phyloP scores from a whole-genome alignment of 2,888 invertebrate species.

The Ditula angustiorana region DNA sequence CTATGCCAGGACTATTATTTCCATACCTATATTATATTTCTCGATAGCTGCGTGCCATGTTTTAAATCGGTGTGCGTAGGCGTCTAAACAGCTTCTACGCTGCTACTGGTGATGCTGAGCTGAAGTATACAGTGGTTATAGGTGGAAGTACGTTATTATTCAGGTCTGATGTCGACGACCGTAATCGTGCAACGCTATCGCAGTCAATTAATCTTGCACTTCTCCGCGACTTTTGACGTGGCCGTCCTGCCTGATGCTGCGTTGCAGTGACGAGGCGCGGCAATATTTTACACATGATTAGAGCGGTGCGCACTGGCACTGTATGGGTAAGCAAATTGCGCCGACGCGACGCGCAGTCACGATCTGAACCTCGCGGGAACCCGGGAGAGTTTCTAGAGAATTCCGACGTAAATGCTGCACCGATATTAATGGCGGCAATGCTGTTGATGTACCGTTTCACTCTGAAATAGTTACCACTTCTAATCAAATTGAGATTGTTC shows the following conservation, averaged over 20 bases:
- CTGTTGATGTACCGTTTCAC: constrained; percentile 58
- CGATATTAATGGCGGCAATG: constrained; percentile 78
- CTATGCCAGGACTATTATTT: constrained; percentile 58
- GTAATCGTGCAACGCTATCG: constrained; percentile 70
- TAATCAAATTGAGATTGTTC: constrained; percentile 39
- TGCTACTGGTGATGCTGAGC: constrained; percentile 13
- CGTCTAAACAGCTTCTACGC: constrained; percentile 31
- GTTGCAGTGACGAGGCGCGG: constrained; percentile 74
- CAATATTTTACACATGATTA: constrained; percentile 85
- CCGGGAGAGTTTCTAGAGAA: constrained; percentile 80
- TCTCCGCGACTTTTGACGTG: constrained; percentile 73
- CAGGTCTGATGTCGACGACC: constrained; percentile 53
- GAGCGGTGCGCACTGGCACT: constrained; percentile 74
- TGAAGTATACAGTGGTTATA: not conserved
- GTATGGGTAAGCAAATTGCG: constrained; percentile 85
- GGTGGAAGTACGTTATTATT: constrained; percentile 19
- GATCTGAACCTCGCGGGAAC: constrained; percentile 83
- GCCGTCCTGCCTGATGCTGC: constrained; percentile 66
- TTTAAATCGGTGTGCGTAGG: constrained; percentile 27
- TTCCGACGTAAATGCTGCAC: constrained; percentile 81
- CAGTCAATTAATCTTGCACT: constrained; percentile 74
- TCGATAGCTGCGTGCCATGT: constrained; percentile 27
- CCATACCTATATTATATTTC: constrained; percentile 34
- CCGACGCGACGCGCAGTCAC: constrained; percentile 82
- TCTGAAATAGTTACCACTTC: constrained; percentile 42